Percentiles rank a stretch among this genome's conserved stretches.
These are phyloP conservation scores for Podarcis cretensis DNA, from an alignment of 2,113 vertebrate species.

Conservation along the genomic window DNA sequence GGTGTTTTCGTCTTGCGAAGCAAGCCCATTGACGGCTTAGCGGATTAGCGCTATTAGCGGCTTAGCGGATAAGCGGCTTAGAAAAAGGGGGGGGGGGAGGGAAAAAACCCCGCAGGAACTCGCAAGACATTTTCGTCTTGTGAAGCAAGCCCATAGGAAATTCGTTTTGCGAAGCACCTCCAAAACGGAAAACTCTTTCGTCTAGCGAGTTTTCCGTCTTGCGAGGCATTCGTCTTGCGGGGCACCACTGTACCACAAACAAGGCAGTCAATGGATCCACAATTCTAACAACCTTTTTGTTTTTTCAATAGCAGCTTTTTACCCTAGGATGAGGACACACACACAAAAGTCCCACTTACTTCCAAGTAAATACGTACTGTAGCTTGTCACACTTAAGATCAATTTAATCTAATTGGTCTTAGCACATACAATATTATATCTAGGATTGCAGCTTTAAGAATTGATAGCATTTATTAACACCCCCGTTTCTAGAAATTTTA, in stretches of 20 bases:
- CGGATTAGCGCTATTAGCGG: too few relatives aligned
- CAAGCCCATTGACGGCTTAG: too few relatives aligned
- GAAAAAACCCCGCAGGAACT: too few relatives aligned
- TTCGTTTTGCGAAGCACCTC: too few relatives aligned
- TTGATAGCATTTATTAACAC: not conserved
- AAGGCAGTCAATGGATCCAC: not conserved
- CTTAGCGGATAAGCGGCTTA: too few relatives aligned
- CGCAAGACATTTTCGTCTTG: too few relatives aligned
- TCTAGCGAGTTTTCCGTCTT: too few relatives aligned
- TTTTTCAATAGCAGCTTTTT: not conserved
- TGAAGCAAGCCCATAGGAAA: too few relatives aligned
- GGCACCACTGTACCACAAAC: not conserved
- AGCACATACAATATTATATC: not conserved
- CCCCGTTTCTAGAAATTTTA: not conserved
- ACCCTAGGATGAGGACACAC: not conserved
- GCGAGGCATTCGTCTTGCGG: too few relatives aligned
- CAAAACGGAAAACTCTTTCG: too few relatives aligned
- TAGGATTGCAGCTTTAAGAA: not conserved
- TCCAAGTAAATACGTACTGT: not conserved
- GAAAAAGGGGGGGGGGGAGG: too few relatives aligned
- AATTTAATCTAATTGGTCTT: not conserved
- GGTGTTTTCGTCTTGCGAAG: too few relatives aligned
- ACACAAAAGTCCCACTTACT: not conserved
- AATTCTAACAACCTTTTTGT: not conserved
- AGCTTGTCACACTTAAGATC: not conserved